A percentile compares a stretch with the other conserved stretches of the same genome.
phyloP scores from a whole-genome alignment of 2,113 vertebrate species.

The Equus quagga region DNA sequence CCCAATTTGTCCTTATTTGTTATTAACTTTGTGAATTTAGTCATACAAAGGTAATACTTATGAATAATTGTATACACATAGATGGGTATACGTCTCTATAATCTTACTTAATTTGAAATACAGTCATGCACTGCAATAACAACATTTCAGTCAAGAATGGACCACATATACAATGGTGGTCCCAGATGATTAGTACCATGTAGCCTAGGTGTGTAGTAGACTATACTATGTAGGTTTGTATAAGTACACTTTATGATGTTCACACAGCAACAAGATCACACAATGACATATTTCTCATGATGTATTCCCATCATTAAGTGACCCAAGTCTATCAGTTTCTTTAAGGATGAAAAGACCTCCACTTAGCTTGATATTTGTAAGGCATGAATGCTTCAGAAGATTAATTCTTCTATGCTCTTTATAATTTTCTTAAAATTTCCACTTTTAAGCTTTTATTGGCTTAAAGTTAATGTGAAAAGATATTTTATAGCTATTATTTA shows the following conservation, averaged over 20 bases:
- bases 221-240: too few species aligned
- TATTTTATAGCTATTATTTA: slow-evolving; percentile 46
- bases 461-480: slow-evolving; percentile 61
- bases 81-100: not conserved
- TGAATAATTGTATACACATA: not conserved
- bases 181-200: too few species aligned
- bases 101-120: slow-evolving; percentile 3
- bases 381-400: not conserved
- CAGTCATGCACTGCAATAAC: too few species aligned
- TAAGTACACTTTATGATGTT: too few species aligned
- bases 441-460: slow-evolving; percentile 47
- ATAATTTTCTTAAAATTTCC: slow-evolving; percentile 49
- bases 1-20: not conserved
- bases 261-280: too few species aligned
- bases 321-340: not conserved
- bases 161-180: too few species aligned
- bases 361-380: slow-evolving; percentile 24
- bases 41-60: not conserved
- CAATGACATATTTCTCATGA: too few species aligned
- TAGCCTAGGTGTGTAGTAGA: too few species aligned
- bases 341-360: slow-evolving; percentile 16
- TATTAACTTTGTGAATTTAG: slow-evolving; percentile 38
- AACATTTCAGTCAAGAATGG: too few species aligned
- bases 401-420: slow-evolving; percentile 53
- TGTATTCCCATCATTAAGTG: too few species aligned